A percentile compares a stretch with the other conserved stretches of the same genome.
Evolutionary conservation across 2,888 invertebrate genomes (phyloP).

Genomic region (Pristionchus fissidentatus): DNA sequence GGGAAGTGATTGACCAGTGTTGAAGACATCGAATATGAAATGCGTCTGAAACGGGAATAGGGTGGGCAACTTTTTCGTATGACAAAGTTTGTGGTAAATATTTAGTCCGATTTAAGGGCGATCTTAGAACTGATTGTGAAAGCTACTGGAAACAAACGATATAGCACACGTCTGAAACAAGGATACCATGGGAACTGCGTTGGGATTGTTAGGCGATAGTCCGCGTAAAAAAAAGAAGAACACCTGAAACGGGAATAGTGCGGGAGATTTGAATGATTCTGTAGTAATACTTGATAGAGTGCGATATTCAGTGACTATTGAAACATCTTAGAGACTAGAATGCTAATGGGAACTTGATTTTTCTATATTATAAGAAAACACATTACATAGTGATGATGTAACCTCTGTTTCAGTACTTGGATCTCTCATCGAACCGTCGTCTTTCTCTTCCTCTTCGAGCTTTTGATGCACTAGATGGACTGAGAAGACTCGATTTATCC

Average conservation of each 20-base stretch:
- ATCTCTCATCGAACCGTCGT: constrained; percentile 13
- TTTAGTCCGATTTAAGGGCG: neutral
- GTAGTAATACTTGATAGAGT: too few species aligned
- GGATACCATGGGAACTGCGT: neutral
- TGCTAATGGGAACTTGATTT: neutral
- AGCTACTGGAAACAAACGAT: neutral
- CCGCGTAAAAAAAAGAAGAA: too few species aligned
- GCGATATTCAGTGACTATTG: neutral
- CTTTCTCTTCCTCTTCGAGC: constrained; percentile 18
- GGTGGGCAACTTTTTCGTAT: neutral
- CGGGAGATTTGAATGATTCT: too few species aligned
- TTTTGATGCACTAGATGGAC: constrained; percentile 4
- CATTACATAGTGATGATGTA: neutral
- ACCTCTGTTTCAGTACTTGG: neutral
- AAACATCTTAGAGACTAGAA: neutral
- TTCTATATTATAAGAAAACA: neutral
- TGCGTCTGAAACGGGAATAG: neutral
- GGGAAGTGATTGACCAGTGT: too few species aligned
- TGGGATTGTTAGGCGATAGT: too few species aligned
- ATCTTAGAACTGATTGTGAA: neutral
- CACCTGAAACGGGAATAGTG: too few species aligned
- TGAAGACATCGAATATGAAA: neutral
- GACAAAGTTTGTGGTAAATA: neutral
- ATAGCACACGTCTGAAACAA: neutral
- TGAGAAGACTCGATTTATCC: constrained; percentile 1